These are phyloP conservation scores for Caenorhabditis imperialis DNA, from an alignment of 2,888 invertebrate species.

Conservation along the genomic window DNA sequence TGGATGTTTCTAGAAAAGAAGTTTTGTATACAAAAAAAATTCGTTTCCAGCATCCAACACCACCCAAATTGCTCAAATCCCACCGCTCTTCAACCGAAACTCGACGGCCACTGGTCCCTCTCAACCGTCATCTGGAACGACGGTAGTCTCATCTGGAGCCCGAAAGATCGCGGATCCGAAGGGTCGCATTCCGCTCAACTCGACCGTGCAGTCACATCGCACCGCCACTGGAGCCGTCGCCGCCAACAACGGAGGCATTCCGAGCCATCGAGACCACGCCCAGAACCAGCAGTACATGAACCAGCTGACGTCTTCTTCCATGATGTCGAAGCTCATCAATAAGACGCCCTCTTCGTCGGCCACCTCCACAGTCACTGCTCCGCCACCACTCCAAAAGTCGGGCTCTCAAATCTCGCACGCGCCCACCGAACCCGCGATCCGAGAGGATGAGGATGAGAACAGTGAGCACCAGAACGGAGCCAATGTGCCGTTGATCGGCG, in stretches of 20 bases:
- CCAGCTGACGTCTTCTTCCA: constrained; percentile 52
- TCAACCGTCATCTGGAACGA: constrained; percentile 27
- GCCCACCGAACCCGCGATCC: constrained; percentile 76
- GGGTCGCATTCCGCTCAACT: constrained; percentile 59
- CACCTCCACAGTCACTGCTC: constrained; percentile 3
- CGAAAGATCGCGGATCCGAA: constrained; percentile 61
- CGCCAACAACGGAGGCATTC: constrained; percentile 45
- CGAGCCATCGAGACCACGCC: constrained; percentile 40
- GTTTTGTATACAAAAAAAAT: too few species aligned
- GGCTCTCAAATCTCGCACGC: constrained; percentile 75
- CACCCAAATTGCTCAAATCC: constrained; percentile 45
- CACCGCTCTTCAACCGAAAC: constrained; percentile 50
- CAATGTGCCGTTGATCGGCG: constrained; percentile 48
- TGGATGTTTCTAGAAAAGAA: too few species aligned
- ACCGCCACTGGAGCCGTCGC: constrained; percentile 54
- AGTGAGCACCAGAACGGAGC: constrained; percentile 55
- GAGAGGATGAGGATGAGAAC: constrained; percentile 76
- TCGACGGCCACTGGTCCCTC: constrained; percentile 16
- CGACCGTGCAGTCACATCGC: constrained; percentile 38
- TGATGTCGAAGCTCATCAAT: constrained; percentile 52
- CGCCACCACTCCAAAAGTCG: constrained; percentile 61
- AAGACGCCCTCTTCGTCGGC: constrained; percentile 24
- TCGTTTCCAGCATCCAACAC: constrained; percentile 44
- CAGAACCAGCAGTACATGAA: constrained; percentile 49
- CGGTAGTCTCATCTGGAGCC: constrained; percentile 44